Conservation (phyloP, 2,888 invertebrate genomes). For the Uropetala carovei region DNA sequence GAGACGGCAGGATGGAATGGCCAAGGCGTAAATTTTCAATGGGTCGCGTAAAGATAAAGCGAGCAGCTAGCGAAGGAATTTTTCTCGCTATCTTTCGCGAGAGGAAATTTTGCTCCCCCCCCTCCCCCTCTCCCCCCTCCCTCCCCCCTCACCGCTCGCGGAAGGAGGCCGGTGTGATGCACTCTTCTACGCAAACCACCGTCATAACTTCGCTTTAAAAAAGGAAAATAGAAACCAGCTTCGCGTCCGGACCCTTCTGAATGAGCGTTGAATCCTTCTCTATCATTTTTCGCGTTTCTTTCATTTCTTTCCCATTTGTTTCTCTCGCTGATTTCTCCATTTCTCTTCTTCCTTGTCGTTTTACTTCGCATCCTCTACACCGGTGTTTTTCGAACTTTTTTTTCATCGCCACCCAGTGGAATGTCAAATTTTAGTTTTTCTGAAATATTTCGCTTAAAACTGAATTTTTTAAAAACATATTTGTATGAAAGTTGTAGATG, state of each 20-base stretch:
- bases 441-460: too few species aligned
- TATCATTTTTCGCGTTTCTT: not conserved
- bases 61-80: not conserved
- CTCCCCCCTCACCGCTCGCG: not conserved
- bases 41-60: slow-evolving; percentile 10
- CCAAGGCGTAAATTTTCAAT: not conserved
- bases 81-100: not conserved
- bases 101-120: slow-evolving; percentile 1
- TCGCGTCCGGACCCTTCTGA: not conserved
- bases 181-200: not conserved
- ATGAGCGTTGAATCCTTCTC: not conserved
- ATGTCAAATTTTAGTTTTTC: too few species aligned
- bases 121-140: not conserved
- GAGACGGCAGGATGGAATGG: not conserved
- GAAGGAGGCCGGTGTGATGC: not conserved
- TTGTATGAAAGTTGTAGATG: too few species aligned
- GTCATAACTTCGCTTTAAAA: not conserved
- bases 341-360: not conserved
- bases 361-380: too few species aligned
- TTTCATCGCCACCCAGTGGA: too few species aligned
- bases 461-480: too few species aligned
- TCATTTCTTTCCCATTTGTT: not conserved
- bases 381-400: too few species aligned
- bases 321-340: not conserved
- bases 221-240: not conserved